Conservation (phyloP, 1,140 invertebrate species). For the Prorops nasuta region DNA sequence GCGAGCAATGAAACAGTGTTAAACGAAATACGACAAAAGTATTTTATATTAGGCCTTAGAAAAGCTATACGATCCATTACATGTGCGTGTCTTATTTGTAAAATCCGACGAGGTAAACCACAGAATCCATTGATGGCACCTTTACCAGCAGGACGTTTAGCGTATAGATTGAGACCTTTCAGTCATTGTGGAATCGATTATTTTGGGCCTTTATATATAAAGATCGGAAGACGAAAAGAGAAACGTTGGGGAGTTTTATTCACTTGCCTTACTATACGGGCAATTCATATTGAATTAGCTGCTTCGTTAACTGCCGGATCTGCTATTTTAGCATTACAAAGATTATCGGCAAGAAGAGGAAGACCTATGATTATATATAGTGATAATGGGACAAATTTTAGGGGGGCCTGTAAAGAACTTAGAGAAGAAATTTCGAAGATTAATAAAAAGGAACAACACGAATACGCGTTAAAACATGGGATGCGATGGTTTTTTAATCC, state of each 20-base stretch:
- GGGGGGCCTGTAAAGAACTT: neutral
- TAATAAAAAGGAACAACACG: neutral
- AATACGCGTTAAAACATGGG: neutral
- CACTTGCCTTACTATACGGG: constrained; percentile 38
- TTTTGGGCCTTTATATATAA: constrained; percentile 35
- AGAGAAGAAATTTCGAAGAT: constrained; percentile 10
- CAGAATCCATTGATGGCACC: constrained; percentile 31
- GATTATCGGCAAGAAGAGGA: constrained; percentile 29
- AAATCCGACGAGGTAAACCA: constrained; percentile 12
- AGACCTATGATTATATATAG: constrained; percentile 15
- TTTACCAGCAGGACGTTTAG: constrained; percentile 25
- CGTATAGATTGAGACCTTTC: constrained; percentile 22
- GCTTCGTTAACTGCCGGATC: constrained; percentile 23
- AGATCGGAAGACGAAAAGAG: constrained; percentile 23
- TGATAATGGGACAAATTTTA: constrained; percentile 27
- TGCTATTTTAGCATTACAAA: constrained; percentile 23
- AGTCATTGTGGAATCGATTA: constrained; percentile 32
- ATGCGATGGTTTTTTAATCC: neutral
- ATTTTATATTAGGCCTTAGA: constrained; percentile 13
- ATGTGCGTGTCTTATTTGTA: constrained; percentile 25
- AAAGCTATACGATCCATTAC: constrained; percentile 5
- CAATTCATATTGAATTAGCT: constrained; percentile 31
- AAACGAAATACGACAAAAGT: constrained; percentile 14
- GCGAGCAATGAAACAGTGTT: constrained; percentile 13
- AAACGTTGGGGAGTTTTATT: constrained; percentile 46